A percentile compares a stretch with the other conserved stretches of the same genome.
Conservation (phyloP, 2,113 vertebrate species). For the Donacobius atricapilla region DNA sequence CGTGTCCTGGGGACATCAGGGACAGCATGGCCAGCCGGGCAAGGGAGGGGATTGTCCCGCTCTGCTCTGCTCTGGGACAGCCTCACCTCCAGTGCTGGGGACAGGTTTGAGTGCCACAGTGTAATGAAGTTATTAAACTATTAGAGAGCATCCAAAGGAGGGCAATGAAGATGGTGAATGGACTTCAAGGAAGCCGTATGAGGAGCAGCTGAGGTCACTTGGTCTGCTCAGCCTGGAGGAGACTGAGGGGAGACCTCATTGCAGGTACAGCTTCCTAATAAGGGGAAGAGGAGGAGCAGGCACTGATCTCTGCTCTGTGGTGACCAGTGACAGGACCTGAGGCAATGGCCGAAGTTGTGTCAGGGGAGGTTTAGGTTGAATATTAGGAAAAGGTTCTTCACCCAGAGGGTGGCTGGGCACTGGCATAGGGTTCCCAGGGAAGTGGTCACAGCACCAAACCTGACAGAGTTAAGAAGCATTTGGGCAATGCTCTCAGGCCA, state of each 20-base stretch:
- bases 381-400: neutral
- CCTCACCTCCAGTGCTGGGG: neutral
- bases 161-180: rapidly evolving
- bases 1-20: neutral
- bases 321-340: no score
- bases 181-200: rapidly evolving
- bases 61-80: neutral
- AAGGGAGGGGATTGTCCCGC: neutral
- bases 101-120: neutral
- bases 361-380: neutral
- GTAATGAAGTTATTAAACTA: neutral
- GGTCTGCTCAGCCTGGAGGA: neutral
- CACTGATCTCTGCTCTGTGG: neutral
- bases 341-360: neutral
- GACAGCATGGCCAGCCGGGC: rapidly evolving
- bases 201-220: neutral
- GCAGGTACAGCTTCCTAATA: rapidly evolving
- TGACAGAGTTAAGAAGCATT: rapidly evolving
- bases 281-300: neutral
- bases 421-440: neutral
- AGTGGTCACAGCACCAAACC: neutral
- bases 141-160: neutral
- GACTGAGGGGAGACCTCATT: neutral
- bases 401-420: rapidly evolving
- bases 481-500: neutral